Evolutionary conservation across 1,140 invertebrate species (phyloP), one percentile per base, ranked within the genome.

Genomic region (Diorhabda sublineata): DNA sequence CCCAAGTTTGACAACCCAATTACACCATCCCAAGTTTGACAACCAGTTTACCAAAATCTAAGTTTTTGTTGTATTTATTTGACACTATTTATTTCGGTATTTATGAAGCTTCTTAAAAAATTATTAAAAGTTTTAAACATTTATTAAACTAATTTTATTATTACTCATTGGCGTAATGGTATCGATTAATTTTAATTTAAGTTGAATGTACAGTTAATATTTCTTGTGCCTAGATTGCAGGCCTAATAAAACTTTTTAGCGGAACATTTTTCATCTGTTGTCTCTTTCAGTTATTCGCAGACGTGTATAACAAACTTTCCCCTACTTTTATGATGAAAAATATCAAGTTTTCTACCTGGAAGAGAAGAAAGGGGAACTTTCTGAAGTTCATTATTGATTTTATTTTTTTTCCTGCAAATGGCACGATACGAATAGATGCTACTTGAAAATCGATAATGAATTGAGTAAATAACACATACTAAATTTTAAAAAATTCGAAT

Each of bases 321-420:
- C 4, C 47, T 52, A 52, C 47, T 52, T 52, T 52, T 52, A 52
- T 52, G 47, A 52, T 52, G 47, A 52, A 52, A 52, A 52, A 52
- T 52, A 52, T 52, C 47, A 52, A 52, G 47, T 52, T 52, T 52
- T 52, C 47, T n/a, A 52, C 47, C 47, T 52, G 47, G n/a, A 52
- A 52, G 47, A n/a, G 47, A 26, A 52, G 47, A 52, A 52, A 52
- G 47, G 47, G 47, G 47, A 52, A 52, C 47, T 52, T 52, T 52
- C 47, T 52, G n/a, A 52, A 52, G 47, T 52, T 52, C 47, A 52
- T 52, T 52, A 52, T 52, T 52, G 47, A 52, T 52, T 52, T 52
- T n/a, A 52, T 8, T 52, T 52, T 52, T 26, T 52, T 52, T 52
- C 47, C n/a, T 6, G 47, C 47, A 52, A 52, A 8, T n/a, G 6